phyloP scores from a whole-genome alignment of 2,888 invertebrate species.

The Micoletzkya japonica region DNA sequence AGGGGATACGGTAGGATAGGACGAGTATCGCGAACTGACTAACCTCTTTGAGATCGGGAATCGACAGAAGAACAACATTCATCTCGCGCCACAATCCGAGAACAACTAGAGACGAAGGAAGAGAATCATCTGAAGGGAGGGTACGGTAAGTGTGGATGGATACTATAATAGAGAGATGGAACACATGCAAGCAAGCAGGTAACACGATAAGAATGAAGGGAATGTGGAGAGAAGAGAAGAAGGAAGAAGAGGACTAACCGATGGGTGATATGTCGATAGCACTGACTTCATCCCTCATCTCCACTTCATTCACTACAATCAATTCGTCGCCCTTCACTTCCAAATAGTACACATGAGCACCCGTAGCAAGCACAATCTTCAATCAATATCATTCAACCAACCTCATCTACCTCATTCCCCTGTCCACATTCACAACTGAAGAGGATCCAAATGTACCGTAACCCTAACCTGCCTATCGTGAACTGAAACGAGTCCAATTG shows the following conservation, averaged over 20 bases:
- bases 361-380: constrained; percentile 65
- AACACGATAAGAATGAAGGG: background rate
- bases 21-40: background rate
- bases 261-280: constrained; percentile 5
- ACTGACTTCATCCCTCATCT: constrained; percentile 11
- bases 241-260: background rate
- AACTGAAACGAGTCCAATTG: constrained; percentile 55
- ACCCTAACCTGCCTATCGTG: constrained; percentile 61
- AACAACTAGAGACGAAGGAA: constrained; percentile 74
- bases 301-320: background rate
- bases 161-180: background rate
- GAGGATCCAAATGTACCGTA: background rate
- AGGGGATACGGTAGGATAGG: background rate
- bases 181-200: background rate
- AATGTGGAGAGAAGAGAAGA: too few relatives aligned
- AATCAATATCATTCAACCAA: constrained; percentile 20
- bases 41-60: constrained; percentile 76
- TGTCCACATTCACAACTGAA: background rate
- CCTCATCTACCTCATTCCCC: background rate
- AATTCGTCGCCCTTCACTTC: constrained; percentile 72
- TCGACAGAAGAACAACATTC: constrained; percentile 80
- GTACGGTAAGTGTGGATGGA: too few relatives aligned
- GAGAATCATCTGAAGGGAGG: constrained; percentile 32
- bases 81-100: constrained; percentile 97
- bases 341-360: constrained; percentile 82